phyloP scores from a whole-genome alignment of 2,888 invertebrate genomes.

The Cancer borealis region DNA sequence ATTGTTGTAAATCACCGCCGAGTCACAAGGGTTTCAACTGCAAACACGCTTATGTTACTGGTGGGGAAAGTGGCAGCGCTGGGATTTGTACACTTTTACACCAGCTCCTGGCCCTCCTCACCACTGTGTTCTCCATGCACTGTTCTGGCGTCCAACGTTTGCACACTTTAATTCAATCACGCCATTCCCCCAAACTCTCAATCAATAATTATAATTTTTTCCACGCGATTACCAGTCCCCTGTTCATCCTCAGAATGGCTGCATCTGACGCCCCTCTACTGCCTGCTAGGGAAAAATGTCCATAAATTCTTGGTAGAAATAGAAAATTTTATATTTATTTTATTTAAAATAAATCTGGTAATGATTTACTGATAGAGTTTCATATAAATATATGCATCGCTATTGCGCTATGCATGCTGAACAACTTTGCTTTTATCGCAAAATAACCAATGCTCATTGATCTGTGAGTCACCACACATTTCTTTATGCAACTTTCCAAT shows the following conservation, averaged over 20 bases:
- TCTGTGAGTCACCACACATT: neutral
- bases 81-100: neutral
- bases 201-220: neutral
- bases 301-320: neutral
- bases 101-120: neutral
- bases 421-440: slow-evolving; percentile 10
- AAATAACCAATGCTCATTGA: neutral
- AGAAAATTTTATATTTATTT: neutral
- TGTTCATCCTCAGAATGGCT: neutral
- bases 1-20: slow-evolving; percentile 29
- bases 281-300: neutral
- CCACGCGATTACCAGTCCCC: neutral
- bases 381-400: neutral
- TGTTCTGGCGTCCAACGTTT: neutral
- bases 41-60: neutral
- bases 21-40: neutral
- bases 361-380: neutral
- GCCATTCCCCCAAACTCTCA: neutral
- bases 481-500: neutral
- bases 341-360: neutral
- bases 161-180: neutral
- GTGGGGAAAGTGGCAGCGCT: neutral
- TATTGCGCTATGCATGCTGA: neutral
- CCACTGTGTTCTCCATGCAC: neutral
- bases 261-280: neutral